Conservation (phyloP, 1,140 invertebrate species). For the Vanessa tameamea region DNA sequence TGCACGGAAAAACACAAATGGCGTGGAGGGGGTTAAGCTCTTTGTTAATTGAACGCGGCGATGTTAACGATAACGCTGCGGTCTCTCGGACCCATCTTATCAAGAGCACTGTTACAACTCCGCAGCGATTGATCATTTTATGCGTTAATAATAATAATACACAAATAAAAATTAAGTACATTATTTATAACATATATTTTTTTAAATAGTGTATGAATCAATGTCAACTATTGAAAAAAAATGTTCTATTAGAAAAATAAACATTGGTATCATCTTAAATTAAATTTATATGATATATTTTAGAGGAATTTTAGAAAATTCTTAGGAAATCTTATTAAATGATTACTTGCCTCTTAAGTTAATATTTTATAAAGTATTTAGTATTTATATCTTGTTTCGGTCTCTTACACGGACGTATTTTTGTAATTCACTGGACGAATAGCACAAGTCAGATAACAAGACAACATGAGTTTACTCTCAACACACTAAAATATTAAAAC, state of each 20-base stretch:
- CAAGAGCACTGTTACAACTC: slow-evolving; percentile 38
- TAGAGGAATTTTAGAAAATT: too few relatives aligned
- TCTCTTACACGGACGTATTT: not conserved
- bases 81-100: slow-evolving; percentile 44
- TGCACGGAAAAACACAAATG: slow-evolving; percentile 73
- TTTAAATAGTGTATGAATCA: too few relatives aligned
- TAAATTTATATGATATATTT: too few relatives aligned
- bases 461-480: slow-evolving; percentile 69
- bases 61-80: slow-evolving; percentile 57
- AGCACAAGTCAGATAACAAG: slow-evolving; percentile 48
- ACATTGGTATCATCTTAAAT: too few relatives aligned
- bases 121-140: not conserved
- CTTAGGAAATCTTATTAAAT: too few relatives aligned
- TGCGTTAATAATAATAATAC: too few relatives aligned
- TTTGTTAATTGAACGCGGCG: slow-evolving; percentile 70
- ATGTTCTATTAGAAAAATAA: too few relatives aligned
- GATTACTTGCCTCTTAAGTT: too few relatives aligned
- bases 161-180: too few relatives aligned
- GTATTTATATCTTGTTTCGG: not conserved
- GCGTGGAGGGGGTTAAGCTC: slow-evolving; percentile 67
- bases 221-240: too few relatives aligned
- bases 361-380: too few relatives aligned
- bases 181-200: too few relatives aligned
- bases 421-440: slow-evolving; percentile 10
- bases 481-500: slow-evolving; percentile 71